Percentiles rank a stretch among this genome's conserved stretches.
Conservation (phyloP, 2,797 vertebrate genomes). For the Scolopax rusticola region DNA sequence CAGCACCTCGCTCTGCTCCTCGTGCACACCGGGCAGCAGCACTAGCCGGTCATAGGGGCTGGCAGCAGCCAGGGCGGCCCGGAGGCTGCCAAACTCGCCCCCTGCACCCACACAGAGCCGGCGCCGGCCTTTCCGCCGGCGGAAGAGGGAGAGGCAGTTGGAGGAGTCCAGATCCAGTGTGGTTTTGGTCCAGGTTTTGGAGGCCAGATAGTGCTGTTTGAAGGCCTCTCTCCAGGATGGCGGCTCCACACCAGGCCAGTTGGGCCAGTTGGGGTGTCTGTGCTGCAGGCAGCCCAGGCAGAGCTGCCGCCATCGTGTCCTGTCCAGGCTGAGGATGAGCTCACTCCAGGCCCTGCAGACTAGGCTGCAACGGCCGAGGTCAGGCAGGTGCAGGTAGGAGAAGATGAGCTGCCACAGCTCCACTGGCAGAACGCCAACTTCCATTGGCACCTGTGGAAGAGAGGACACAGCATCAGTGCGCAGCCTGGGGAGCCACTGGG, state of each 20-base stretch:
- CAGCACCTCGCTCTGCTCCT: constrained; percentile 87
- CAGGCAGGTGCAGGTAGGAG: constrained; percentile 86
- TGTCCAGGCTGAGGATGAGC: constrained; percentile 90
- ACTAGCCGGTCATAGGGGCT: constrained; percentile 86
- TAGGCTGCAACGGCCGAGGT: constrained; percentile 90
- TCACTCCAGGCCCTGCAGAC: constrained; percentile 90
- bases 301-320: constrained; percentile 91
- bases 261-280: constrained; percentile 92
- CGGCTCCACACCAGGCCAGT: constrained; percentile 84
- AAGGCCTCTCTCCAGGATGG: constrained; percentile 89
- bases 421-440: constrained; percentile 82
- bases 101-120: constrained; percentile 84
- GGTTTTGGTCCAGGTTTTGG: constrained; percentile 88
- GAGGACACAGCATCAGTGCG: background rate
- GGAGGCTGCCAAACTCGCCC: constrained; percentile 85
- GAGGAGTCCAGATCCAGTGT: constrained; percentile 85
- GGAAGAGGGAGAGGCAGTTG: constrained; percentile 87
- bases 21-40: constrained; percentile 87
- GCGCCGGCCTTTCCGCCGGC: constrained; percentile 84
- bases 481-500: background rate
- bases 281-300: constrained; percentile 87
- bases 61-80: constrained; percentile 81
- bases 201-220: constrained; percentile 87
- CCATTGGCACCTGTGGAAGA: constrained; percentile 78
- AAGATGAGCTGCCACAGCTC: constrained; percentile 91